A percentile compares a stretch with the other conserved stretches of the same genome.
phyloP scores from a whole-genome alignment of 2,888 invertebrate genomes.

The Pristionchus entomophagus region DNA sequence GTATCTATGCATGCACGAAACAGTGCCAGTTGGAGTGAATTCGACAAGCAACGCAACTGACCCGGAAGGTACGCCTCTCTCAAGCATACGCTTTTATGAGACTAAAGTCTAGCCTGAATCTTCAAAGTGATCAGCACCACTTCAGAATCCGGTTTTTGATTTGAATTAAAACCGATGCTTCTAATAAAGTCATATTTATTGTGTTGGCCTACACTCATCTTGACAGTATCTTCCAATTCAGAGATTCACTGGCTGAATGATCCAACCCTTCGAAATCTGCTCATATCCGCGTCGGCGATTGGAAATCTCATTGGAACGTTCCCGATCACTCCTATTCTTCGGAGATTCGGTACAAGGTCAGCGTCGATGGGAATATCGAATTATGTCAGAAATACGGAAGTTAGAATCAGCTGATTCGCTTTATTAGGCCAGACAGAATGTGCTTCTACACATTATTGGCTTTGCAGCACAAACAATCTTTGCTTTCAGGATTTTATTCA shows the following conservation, averaged over 20 bases:
- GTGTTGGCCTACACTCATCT: not conserved
- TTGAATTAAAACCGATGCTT: too few relatives aligned
- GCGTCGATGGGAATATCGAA: not conserved
- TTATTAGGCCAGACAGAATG: too few relatives aligned
- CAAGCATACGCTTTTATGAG: too few relatives aligned
- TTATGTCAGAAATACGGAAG: too few relatives aligned
- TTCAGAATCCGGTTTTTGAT: too few relatives aligned
- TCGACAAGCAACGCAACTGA: not conserved
- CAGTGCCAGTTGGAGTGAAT: not conserved
- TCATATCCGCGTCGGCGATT: slow-evolving; percentile 35
- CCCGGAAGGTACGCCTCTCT: not conserved
- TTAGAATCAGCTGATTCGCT: too few relatives aligned
- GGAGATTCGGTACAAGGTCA: slow-evolving; percentile 43
- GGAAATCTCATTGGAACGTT: slow-evolving; percentile 46
- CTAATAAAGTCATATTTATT: too few relatives aligned
- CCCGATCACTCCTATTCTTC: slow-evolving; percentile 40
- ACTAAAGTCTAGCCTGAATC: too few relatives aligned
- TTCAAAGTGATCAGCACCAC: too few relatives aligned
- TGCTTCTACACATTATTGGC: too few relatives aligned
- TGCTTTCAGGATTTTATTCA: slow-evolving; percentile 43
- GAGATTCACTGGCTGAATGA: slow-evolving; percentile 46
- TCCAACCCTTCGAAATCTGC: slow-evolving; percentile 20
- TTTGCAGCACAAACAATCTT: too few relatives aligned
- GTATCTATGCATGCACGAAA: slow-evolving; percentile 32
- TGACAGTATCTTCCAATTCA: not conserved